Conservation (phyloP, 2,797 vertebrate species). For the Chloroceryle inda region DNA sequence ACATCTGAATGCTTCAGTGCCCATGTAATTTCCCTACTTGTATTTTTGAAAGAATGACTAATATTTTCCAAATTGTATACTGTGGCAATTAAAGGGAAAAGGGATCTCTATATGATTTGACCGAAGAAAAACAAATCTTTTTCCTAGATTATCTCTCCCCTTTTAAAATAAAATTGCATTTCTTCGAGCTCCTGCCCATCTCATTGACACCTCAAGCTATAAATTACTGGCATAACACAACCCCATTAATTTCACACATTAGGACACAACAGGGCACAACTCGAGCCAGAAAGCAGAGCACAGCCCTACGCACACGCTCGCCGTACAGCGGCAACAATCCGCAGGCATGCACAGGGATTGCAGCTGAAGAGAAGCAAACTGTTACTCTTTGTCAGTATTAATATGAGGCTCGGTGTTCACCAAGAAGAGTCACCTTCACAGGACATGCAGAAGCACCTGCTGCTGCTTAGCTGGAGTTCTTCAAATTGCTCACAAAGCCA, state of each 20-base stretch:
- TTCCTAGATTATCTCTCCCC: neutral
- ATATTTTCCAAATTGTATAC: constrained; percentile 37
- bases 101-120: neutral
- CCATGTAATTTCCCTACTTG: constrained; percentile 28
- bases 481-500: neutral
- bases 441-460: neutral
- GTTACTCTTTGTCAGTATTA: neutral
- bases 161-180: neutral
- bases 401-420: neutral
- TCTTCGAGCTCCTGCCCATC: neutral
- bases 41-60: constrained; percentile 44
- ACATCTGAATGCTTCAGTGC: constrained; percentile 41
- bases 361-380: neutral
- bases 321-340: neutral
- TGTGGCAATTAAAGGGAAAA: neutral
- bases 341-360: neutral
- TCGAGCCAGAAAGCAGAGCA: neutral
- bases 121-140: neutral
- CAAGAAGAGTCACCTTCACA: neutral
- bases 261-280: neutral
- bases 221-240: neutral
- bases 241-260: neutral
- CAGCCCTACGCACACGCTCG: neutral
- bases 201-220: neutral
- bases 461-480: neutral